These are phyloP conservation scores for Oncorhynchus masou DNA, from an alignment of 2,113 vertebrate genomes.

Conservation along the genomic window DNA sequence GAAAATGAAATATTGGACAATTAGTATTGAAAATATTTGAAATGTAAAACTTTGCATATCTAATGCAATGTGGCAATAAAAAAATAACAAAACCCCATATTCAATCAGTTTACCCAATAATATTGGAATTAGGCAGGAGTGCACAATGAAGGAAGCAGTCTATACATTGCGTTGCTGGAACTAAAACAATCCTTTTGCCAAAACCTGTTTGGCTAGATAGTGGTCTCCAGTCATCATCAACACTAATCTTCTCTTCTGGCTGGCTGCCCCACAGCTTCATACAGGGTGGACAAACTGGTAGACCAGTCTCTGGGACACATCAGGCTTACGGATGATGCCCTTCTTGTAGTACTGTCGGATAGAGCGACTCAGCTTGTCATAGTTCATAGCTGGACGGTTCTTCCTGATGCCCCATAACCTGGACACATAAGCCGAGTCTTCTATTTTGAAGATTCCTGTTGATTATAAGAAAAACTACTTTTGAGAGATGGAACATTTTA, in stretches of 20 bases:
- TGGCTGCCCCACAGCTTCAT: slow-evolving; percentile 55
- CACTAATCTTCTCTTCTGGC: slow-evolving; percentile 6
- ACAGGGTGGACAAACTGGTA: slow-evolving; percentile 92
- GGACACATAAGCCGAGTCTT: slow-evolving; percentile 92
- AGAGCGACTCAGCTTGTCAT: slow-evolving; percentile 94
- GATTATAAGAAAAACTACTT: background rate
- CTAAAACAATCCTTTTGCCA: background rate
- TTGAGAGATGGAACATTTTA: background rate
- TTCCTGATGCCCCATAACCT: slow-evolving; percentile 92
- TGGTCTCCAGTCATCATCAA: background rate
- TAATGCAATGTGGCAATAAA: background rate
- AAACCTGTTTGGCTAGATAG: slow-evolving; percentile 13
- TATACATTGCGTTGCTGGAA: background rate
- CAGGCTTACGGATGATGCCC: slow-evolving; percentile 91
- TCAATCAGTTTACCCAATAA: no score
- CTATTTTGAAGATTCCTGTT: slow-evolving; percentile 93
- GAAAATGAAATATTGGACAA: background rate
- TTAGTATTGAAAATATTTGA: background rate
- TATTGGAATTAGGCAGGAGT: background rate
- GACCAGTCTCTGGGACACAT: slow-evolving; percentile 91
- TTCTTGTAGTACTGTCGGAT: slow-evolving; percentile 98
- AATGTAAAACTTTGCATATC: background rate
- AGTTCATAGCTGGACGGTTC: slow-evolving; percentile 96
- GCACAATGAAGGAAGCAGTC: background rate
- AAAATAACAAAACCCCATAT: background rate